Base-by-base conservation (phyloP, 2,888 invertebrate species). In the Tineola bisselliella region DNA sequence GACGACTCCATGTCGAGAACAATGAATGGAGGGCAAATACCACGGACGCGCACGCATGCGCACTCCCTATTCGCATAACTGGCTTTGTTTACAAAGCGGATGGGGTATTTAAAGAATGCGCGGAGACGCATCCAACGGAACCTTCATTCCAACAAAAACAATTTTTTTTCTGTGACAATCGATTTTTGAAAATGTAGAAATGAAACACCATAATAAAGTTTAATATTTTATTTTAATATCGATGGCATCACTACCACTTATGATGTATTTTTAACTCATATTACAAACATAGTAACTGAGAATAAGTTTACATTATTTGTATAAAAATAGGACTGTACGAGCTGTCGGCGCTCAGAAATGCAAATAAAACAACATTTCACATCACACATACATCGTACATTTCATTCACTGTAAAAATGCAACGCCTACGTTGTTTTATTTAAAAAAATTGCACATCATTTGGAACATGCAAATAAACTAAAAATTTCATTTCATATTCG, bases 311-410 rank as follows among this genome's bases (percentile, higher is more conserved):
- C 80, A 84, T 84, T 79, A 17, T 48, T 38, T 86, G 84, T 87
- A 87, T 86, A 87, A 87, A 86, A 87, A 87, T 87, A 87, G 84
- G 87, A 86, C 83, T 84, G 82, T 84, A 77, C 67, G 84, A 82
- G 81, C 68, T 84, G 12, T 19, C 76, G 72, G 5, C 18, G 54
- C 54, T 54, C 54, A 68, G 81, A 77, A 84, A 77, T 86, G 65
- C 74, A 77, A 76, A 74, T 75, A 78, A 76, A 76, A 79, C 76
- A 81, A 75, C 74, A 71, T 74, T 71, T 70, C 10, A 70, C 25
- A 25, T 25, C 6, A 25, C 6, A 72, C 6, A 54, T 54, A 54
- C 54, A 54, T 25, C 11, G 12, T 18, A 54, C n/a, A 48, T 10
- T 54, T 18, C 1, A 11, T 25, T 54, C 19, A 10, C 12, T 54